phyloP scores from a whole-genome alignment of 92 coral and sea anemone species.

The Parazoanthus swiftii region DNA sequence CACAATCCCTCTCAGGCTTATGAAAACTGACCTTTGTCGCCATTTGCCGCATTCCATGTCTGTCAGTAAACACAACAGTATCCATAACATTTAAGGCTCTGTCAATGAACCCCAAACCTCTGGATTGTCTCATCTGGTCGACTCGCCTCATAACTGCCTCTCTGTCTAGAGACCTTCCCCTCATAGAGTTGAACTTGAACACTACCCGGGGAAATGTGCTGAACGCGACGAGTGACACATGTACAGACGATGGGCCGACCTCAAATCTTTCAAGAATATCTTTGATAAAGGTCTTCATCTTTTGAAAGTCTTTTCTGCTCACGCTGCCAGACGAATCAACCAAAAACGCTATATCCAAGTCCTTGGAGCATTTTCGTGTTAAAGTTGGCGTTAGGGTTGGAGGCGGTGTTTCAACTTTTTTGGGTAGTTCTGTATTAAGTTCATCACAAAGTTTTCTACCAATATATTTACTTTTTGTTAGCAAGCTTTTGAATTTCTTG shows the following conservation, averaged over 20 bases:
- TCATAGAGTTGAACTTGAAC: neutral
- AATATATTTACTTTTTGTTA: neutral
- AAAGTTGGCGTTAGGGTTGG: neutral
- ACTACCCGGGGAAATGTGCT: neutral
- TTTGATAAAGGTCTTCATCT: neutral
- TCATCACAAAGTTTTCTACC: neutral
- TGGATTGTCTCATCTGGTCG: neutral
- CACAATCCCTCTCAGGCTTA: neutral
- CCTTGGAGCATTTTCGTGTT: neutral
- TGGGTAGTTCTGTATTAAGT: neutral
- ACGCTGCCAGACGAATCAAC: neutral
- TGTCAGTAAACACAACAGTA: neutral
- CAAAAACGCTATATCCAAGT: neutral
- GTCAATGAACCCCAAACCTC: neutral
- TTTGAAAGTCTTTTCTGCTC: neutral
- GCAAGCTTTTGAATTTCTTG: neutral
- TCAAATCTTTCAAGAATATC: neutral
- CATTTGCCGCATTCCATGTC: neutral
- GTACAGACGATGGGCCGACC: neutral
- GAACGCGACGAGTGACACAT: neutral
- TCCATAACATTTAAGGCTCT: neutral
- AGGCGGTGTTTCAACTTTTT: neutral
- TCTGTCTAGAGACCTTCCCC: neutral
- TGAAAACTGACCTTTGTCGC: slow-evolving; percentile 6
- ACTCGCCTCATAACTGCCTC: neutral